These are phyloP conservation scores for Cerastis rubricosa DNA, from an alignment of 2,888 invertebrate species.

Conservation along the genomic window DNA sequence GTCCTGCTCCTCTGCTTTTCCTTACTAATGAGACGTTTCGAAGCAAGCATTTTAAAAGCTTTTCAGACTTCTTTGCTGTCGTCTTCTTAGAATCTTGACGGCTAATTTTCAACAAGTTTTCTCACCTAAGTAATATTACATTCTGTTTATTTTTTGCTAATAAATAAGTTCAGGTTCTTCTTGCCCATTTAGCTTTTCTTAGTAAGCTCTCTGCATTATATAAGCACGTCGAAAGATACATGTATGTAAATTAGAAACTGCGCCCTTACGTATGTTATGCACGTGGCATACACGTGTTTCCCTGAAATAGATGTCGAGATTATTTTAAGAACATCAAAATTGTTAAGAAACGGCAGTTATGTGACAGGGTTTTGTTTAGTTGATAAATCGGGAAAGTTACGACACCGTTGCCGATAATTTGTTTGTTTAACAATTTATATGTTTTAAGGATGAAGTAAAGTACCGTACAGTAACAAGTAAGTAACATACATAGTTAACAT, in stretches of 20 bases:
- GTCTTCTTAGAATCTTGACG: background rate
- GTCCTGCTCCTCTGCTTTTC: background rate
- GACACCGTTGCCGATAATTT: background rate
- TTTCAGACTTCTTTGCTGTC: background rate
- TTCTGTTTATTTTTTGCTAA: background rate
- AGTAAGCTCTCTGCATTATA: background rate
- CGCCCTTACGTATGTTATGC: background rate
- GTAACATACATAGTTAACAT: too few relatives aligned
- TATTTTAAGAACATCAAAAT: background rate
- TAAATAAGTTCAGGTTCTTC: background rate
- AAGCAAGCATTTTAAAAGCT: conserved; percentile 1
- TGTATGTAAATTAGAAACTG: conserved; percentile 12
- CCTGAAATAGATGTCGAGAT: background rate
- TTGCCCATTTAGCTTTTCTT: background rate
- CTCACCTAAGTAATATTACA: background rate
- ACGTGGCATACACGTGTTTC: background rate
- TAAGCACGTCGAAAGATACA: background rate
- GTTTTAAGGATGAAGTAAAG: background rate
- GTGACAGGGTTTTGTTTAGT: background rate
- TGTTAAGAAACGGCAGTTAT: background rate
- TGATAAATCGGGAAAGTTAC: background rate
- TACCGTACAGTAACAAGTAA: too few relatives aligned
- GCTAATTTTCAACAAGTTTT: background rate
- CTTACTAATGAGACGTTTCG: background rate
- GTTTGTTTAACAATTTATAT: too few relatives aligned